Evolutionary conservation across 2,113 vertebrate species (phyloP), one percentile per base, ranked within the genome.

Genomic region (Ictalurus punctatus): DNA sequence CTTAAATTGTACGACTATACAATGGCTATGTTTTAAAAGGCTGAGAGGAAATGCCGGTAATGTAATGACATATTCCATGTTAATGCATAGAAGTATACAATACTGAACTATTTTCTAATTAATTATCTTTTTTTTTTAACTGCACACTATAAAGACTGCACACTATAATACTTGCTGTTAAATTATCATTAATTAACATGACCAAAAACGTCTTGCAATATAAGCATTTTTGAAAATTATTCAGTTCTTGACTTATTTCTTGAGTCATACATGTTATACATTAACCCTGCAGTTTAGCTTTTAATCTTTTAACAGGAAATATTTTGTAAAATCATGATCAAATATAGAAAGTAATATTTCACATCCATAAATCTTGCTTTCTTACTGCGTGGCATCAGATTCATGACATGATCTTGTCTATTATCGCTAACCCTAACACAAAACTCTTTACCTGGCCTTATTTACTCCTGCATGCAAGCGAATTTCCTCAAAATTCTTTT

Each of bases 361-460:
- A 44, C 16, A 9, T 58, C 52, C 3, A 12, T 34, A 59, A 59
- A 59, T 59, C 23, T n/a, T 40, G n/a, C n/a, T 58, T 85, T 58
- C 80, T 89, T 92, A 90, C 93, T 94, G 91, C 89, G 93, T 95
- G 94, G 92, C 92, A 92, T 93, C 94, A 93, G 92, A 92, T 89
- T 65, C 89, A 58, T 83, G 19, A 14, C 56, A 40, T 83, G 56
- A 37, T 4, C 4, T 17, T 54, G 13, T 9, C 4, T 52, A 79
- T n/a, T 95, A 94, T 95, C 92, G 94, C 91, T 92, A 93, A 93
- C 92, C 91, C 25, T n/a, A 79, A 54, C 76, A 52, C 90, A 92
- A 92, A 90, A 63, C 90, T 90, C 59, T 81, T 92, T 93, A 93
- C 91, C 88, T 91, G 92, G 91, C 89, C 92, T 93, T 88, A 89